Base-by-base conservation (phyloP, 2,888 invertebrate species). In the Eristalis tenax region DNA sequence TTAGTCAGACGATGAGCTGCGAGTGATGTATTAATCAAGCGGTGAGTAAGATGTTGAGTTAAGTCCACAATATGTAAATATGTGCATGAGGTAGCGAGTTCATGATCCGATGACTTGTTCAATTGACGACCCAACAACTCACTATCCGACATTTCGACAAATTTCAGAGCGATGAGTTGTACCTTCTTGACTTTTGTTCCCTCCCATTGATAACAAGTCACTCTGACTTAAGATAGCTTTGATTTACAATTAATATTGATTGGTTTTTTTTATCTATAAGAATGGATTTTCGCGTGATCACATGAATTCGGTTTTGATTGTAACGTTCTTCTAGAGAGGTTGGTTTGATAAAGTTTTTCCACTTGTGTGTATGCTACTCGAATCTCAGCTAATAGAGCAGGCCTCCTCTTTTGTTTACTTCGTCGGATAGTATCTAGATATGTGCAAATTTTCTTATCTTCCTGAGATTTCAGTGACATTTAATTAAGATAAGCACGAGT, bases 21-120 rank as follows among this genome's bases (percentile, higher is more conserved):
- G 57, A n/a, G 11, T 71, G 65, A 63, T 61, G 26, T 76, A 43
- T 71, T 56, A 73, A 73, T 65, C 77, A 56, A 66, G 15, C n/a
- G 64, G 74, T 75, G 81, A 77, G 69, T 71, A 69, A 85, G 69
- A 65, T 50, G 74, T 63, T 74, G 70, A 82, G 59, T 75, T 61
- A 65, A 35, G 50, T 69, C 6, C 32, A 76, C 40, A 57, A 15
- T 35, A 38, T 40, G 40, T 13, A 65, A 65, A 65, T 43, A 71
- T n/a, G n/a, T n/a, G n/a, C 22, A 68, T 70, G 32, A 26, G 66
- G 43, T 78, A 57, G 63, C 78, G 43, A 35, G 68, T 64, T 75
- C 65, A 65, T 32, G 64, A 56, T 69, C 18, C 11, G 76, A 84
- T 84, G 84, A 84, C 63, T 76, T 66, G 76, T 35, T 15, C 15